Percentiles rank a stretch among this genome's conserved stretches.
Conservation (phyloP, 2,888 invertebrate species). For the Amphipoea lucens region DNA sequence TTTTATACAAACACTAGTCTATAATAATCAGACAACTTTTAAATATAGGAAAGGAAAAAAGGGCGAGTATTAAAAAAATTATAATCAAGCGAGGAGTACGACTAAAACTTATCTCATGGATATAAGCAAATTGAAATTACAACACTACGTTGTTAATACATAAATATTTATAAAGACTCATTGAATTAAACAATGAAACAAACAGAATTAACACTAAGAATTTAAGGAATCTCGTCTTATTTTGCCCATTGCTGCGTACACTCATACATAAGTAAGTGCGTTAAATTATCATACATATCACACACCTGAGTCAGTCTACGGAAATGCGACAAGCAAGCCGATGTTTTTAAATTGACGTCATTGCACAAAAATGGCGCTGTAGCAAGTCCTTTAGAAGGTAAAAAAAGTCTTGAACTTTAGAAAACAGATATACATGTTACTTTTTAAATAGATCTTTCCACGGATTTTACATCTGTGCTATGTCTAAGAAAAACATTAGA, state of each 20-base stretch:
- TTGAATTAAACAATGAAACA: slow-evolving; percentile 21
- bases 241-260: slow-evolving; percentile 27
- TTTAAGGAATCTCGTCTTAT: slow-evolving; percentile 33
- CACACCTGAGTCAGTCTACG: slow-evolving; percentile 48
- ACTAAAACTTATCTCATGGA: background rate
- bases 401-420: background rate
- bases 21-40: background rate
- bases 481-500: background rate
- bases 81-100: background rate
- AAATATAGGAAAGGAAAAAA: background rate
- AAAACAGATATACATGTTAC: background rate
- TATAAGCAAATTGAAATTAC: background rate
- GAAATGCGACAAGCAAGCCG: slow-evolving; percentile 39
- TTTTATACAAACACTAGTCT: background rate
- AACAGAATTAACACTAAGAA: slow-evolving; percentile 24
- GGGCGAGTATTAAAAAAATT: background rate
- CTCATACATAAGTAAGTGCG: slow-evolving; percentile 8
- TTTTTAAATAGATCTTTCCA: background rate
- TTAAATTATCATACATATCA: slow-evolving; percentile 42
- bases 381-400: slow-evolving; percentile 11
- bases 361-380: slow-evolving; percentile 38
- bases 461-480: background rate
- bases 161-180: slow-evolving; percentile 9
- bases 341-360: slow-evolving; percentile 38
- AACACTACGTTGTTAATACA: slow-evolving; percentile 5